phyloP scores from a whole-genome alignment of 2,888 invertebrate species.

The Lasioglossum figueresi region DNA sequence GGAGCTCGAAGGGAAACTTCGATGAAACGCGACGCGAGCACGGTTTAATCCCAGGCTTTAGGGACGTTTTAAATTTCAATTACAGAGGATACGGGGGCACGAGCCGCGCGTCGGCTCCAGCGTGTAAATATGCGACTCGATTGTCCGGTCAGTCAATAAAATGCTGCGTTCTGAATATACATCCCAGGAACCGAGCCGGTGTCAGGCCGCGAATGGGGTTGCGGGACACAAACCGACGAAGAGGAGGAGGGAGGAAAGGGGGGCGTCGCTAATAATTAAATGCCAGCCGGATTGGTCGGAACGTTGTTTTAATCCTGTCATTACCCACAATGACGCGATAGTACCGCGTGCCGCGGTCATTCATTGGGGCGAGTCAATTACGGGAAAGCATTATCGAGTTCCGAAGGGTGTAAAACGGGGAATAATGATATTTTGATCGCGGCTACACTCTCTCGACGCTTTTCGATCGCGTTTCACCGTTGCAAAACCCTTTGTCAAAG shows the following conservation, averaged over 20 bases:
- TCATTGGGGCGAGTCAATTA: constrained; percentile 73
- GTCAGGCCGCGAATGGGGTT: constrained; percentile 21
- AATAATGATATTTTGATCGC: constrained; percentile 70
- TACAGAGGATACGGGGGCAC: constrained; percentile 46
- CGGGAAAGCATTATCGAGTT: constrained; percentile 73
- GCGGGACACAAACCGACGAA: not conserved
- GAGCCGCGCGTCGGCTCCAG: constrained; percentile 29
- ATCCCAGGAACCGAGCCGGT: constrained; percentile 24
- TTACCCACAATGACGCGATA: constrained; percentile 70
- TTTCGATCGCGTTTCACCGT: constrained; percentile 39
- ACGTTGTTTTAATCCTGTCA: constrained; percentile 75
- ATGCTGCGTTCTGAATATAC: constrained; percentile 52
- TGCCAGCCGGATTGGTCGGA: constrained; percentile 62
- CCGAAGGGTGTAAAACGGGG: constrained; percentile 68
- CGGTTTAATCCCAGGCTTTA: constrained; percentile 59
- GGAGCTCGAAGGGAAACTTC: not conserved
- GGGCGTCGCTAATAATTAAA: constrained; percentile 70
- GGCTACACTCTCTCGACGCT: constrained; percentile 19
- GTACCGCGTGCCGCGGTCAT: constrained; percentile 62
- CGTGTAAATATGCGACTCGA: constrained; percentile 66
- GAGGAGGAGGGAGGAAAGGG: not conserved
- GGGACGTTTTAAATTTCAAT: constrained; percentile 67
- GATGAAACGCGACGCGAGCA: constrained; percentile 46
- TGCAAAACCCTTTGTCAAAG: constrained; percentile 60
- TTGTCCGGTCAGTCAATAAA: constrained; percentile 69